phyloP scores from a whole-genome alignment of 1,140 invertebrate genomes.

The Homarus americanus region DNA sequence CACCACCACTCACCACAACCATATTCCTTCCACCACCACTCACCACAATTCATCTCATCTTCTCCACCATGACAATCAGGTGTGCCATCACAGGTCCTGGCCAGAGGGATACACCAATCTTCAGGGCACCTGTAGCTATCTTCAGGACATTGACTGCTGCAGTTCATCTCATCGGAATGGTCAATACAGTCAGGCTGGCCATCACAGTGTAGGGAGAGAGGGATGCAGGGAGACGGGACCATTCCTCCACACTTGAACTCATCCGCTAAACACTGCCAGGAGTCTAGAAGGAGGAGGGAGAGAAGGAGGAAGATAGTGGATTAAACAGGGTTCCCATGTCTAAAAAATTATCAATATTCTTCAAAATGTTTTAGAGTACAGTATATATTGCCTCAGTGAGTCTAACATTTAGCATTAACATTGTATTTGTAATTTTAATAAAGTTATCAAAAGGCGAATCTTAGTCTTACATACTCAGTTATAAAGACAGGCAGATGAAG shows the following conservation, averaged over 20 bases:
- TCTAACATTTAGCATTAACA: no score
- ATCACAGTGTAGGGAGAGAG: constrained; percentile 32
- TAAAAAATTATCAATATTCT: no score
- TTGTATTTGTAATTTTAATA: no score
- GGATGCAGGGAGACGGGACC: constrained; percentile 37
- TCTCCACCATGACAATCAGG: constrained; percentile 77
- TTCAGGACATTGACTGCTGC: constrained; percentile 22
- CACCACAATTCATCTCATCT: constrained; percentile 52
- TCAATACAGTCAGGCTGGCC: constrained; percentile 67
- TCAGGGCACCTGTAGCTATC: constrained; percentile 53
- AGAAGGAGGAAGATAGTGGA: no score
- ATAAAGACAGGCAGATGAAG: no score
- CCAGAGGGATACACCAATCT: constrained; percentile 78
- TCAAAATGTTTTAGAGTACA: no score
- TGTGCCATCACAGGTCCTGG: constrained; percentile 77
- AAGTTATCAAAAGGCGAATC: no score
- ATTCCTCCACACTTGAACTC: constrained; percentile 50
- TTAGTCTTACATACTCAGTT: no score
- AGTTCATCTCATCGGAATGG: constrained; percentile 65
- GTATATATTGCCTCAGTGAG: no score
- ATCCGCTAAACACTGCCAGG: constrained; percentile 57
- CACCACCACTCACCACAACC: no score
- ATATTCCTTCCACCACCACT: no score
- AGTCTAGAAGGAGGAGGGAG: constrained; percentile 4
- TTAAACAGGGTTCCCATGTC: no score